phyloP scores from a whole-genome alignment of 2,113 vertebrate species.

The Embiotoca jacksoni region DNA sequence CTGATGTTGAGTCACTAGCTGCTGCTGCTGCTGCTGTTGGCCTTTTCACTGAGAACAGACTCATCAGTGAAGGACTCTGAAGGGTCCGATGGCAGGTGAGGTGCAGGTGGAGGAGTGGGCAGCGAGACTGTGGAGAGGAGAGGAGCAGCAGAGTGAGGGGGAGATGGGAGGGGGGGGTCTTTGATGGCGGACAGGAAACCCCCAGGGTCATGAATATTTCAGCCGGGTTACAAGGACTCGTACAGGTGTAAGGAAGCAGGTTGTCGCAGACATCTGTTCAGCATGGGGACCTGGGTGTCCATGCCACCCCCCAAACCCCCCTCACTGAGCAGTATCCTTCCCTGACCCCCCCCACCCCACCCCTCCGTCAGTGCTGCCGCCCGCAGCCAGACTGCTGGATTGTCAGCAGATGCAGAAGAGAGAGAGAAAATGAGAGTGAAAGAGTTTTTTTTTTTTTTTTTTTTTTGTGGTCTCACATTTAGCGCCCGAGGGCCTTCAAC shows the following conservation, averaged over 20 bases:
- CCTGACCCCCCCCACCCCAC: conserved; percentile 26
- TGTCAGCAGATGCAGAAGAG: conserved; percentile 88
- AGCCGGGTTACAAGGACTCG: conserved; percentile 83
- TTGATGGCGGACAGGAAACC: conserved; percentile 85
- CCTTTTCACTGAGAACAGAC: neutral
- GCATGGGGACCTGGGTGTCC: conserved; percentile 78
- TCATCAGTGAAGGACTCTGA: conserved; percentile 18
- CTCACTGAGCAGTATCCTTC: neutral
- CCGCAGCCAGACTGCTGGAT: conserved; percentile 85
- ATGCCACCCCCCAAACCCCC: conserved; percentile 50
- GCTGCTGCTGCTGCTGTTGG: no score
- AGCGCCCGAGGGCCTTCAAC: conserved; percentile 91
- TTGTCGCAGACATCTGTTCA: conserved; percentile 91
- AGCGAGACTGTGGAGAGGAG: neutral
- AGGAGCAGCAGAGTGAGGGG: conserved; percentile 1
- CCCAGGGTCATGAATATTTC: conserved; percentile 90
- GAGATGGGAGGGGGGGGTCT: conserved; percentile 65
- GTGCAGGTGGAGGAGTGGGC: conserved; percentile 1
- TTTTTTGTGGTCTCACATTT: conserved; percentile 88
- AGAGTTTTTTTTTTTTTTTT: conserved; percentile 40
- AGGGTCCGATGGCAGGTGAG: conserved; percentile 39
- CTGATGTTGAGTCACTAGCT: no score
- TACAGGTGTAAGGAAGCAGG: conserved; percentile 93
- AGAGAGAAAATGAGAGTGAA: conserved; percentile 67
- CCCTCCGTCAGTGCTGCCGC: conserved; percentile 63